These are phyloP conservation scores for Alentia gelatinosa DNA, from an alignment of 2,888 invertebrate species.

Conservation along the genomic window DNA sequence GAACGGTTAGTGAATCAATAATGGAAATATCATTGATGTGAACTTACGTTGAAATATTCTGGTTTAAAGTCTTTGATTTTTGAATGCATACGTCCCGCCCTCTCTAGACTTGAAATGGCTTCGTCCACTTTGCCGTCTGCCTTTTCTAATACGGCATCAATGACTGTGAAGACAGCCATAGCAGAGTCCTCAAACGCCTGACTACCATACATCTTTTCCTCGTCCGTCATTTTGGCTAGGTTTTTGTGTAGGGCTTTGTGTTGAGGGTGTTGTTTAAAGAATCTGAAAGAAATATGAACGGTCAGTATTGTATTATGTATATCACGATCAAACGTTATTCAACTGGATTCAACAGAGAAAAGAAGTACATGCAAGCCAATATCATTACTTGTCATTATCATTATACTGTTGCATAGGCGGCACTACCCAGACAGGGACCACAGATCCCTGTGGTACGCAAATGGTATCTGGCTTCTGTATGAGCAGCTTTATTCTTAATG, in stretches of 20 bases:
- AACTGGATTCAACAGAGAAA: not conserved
- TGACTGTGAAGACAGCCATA: constrained; percentile 69
- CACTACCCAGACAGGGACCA: too few relatives aligned
- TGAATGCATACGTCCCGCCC: constrained; percentile 60
- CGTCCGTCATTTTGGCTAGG: constrained; percentile 66
- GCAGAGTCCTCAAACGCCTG: constrained; percentile 70
- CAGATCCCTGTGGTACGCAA: too few relatives aligned
- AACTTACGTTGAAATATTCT: constrained; percentile 63
- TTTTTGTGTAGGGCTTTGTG: constrained; percentile 66
- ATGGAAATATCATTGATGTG: too few relatives aligned
- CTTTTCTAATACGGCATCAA: constrained; percentile 72
- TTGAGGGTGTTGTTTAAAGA: constrained; percentile 67
- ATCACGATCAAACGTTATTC: not conserved
- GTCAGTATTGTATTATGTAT: not conserved
- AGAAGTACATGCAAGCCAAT: too few relatives aligned
- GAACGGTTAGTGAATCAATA: too few relatives aligned
- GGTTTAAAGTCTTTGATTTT: constrained; percentile 60
- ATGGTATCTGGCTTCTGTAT: too few relatives aligned
- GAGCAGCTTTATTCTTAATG: too few relatives aligned
- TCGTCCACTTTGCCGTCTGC: constrained; percentile 69
- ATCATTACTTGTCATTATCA: too few relatives aligned
- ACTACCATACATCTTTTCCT: constrained; percentile 68
- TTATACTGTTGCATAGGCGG: too few relatives aligned
- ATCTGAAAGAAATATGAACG: constrained; percentile 65
- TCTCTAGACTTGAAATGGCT: constrained; percentile 62